Evolutionary conservation across 1,140 invertebrate species (phyloP), one percentile per base, ranked within the genome.

Genomic region (Leptonema lineaticorne): DNA sequence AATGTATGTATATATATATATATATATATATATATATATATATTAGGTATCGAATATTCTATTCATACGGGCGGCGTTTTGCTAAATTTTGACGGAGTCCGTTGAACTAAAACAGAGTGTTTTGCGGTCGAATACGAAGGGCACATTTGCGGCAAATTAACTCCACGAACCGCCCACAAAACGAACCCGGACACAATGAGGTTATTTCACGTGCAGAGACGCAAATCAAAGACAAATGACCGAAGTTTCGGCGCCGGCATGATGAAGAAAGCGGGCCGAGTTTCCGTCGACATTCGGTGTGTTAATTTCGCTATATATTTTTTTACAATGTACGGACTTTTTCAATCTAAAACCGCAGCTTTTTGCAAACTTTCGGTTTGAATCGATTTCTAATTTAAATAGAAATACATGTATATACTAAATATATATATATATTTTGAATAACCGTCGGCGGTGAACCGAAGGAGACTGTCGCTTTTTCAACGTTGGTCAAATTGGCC

Each of bases 191-290:
- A 16, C 8, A 20, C 18, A 16, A 50, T 20, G 46, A 8, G 56
- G 16, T 58, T 30, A 58, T 58, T 30, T 58, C 56, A 30, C 56
- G 24, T 11, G 24, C 56, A 58, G 7, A 20, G 18, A n/a, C 50
- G 28, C 67, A 65, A 72, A 72, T 72, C 67, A 69, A 69, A 72
- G 70, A 72, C 70, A 72, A 72, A 72, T 69, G 67, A 72, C 57
- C 64, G 63, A 72, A 72, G 70, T 72, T 72, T 63, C 58, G 57
- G 67, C 16, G 46, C 63, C 27, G 62, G 27, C n/a, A n/a, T n/a
- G n/a, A n/a, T n/a, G n/a, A n/a, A n/a, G n/a, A n/a, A n/a, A n/a
- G n/a, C n/a, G n/a, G n/a, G n/a, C 37, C 29, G 59, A 56, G 48
- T 66, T 33, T 71, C 66, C 50, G 67, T 50, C 67, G 33, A 26